phyloP scores from a whole-genome alignment of 2,113 vertebrate species.

The Kryptolebias marmoratus region DNA sequence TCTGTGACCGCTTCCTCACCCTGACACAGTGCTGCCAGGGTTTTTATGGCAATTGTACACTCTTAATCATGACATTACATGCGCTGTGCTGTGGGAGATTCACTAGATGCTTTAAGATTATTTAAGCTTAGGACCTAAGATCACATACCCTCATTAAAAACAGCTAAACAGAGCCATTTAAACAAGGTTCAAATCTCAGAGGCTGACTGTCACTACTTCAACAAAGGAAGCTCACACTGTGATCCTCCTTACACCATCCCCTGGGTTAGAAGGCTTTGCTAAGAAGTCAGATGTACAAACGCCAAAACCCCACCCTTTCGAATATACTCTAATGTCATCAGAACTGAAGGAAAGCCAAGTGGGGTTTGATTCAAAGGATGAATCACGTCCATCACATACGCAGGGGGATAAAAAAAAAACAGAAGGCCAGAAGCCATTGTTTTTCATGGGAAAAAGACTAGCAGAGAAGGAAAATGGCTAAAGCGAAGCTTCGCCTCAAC shows the following conservation, averaged over 20 bases:
- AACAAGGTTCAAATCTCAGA: constrained; percentile 73
- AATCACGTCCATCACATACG: constrained; percentile 63
- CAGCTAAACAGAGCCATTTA: constrained; percentile 79
- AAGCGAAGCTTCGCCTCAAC: constrained; percentile 54
- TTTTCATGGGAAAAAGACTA: constrained; percentile 60
- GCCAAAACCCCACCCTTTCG: constrained; percentile 66
- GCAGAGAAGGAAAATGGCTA: constrained; percentile 49
- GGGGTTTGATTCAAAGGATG: constrained; percentile 77
- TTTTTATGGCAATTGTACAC: constrained; percentile 68
- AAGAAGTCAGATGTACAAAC: constrained; percentile 75
- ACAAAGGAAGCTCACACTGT: constrained; percentile 65
- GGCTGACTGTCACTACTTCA: constrained; percentile 68
- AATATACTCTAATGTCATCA: constrained; percentile 72
- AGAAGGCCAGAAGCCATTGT: constrained; percentile 51
- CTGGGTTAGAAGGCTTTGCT: constrained; percentile 71
- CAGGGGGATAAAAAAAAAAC: constrained; percentile 46
- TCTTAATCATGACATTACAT: constrained; percentile 79
- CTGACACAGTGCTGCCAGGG: constrained; percentile 70
- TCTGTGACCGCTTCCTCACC: constrained; percentile 81
- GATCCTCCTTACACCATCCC: constrained; percentile 72
- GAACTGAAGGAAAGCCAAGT: constrained; percentile 71
- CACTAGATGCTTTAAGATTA: constrained; percentile 75
- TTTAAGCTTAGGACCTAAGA: constrained; percentile 78
- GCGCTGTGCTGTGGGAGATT: constrained; percentile 69
- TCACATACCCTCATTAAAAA: constrained; percentile 80